Conservation (phyloP, 2,888 invertebrate species). For the Tachina fera region DNA sequence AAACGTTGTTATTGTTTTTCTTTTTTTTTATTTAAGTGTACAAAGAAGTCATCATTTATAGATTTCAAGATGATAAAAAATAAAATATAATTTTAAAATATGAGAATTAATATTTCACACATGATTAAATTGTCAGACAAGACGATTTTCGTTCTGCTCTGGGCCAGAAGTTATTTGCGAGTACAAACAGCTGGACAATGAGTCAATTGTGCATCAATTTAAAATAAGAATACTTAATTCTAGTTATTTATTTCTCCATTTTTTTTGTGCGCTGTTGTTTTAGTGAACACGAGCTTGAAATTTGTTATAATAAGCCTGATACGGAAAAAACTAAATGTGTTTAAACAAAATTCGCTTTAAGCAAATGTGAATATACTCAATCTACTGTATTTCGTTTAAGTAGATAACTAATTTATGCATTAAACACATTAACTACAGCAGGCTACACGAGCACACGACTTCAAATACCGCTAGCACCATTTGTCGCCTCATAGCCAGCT, state of each 20-base stretch:
- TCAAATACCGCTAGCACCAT: no score
- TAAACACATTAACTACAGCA: no score
- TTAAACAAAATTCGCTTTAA: background rate
- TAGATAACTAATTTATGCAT: no score
- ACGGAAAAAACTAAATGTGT: background rate
- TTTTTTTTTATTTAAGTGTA: slow-evolving; percentile 27
- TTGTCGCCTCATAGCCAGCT: no score
- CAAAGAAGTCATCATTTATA: slow-evolving; percentile 16
- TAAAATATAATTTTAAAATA: slow-evolving; percentile 9
- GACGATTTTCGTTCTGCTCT: background rate
- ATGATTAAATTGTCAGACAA: slow-evolving; percentile 43
- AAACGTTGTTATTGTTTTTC: background rate
- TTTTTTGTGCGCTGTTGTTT: background rate
- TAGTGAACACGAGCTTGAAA: slow-evolving; percentile 17
- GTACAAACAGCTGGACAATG: slow-evolving; percentile 12
- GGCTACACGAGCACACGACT: no score
- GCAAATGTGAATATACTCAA: background rate
- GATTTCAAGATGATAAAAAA: slow-evolving; percentile 19
- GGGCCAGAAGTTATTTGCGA: background rate
- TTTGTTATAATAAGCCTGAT: slow-evolving; percentile 3
- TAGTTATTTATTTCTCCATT: slow-evolving; percentile 8
- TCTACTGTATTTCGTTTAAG: background rate
- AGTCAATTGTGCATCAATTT: slow-evolving; percentile 49
- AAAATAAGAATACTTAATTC: background rate
- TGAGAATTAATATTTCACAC: slow-evolving; percentile 48